These are phyloP conservation scores for Apamea epomidion DNA, from an alignment of 2,888 invertebrate species.

Conservation along the genomic window DNA sequence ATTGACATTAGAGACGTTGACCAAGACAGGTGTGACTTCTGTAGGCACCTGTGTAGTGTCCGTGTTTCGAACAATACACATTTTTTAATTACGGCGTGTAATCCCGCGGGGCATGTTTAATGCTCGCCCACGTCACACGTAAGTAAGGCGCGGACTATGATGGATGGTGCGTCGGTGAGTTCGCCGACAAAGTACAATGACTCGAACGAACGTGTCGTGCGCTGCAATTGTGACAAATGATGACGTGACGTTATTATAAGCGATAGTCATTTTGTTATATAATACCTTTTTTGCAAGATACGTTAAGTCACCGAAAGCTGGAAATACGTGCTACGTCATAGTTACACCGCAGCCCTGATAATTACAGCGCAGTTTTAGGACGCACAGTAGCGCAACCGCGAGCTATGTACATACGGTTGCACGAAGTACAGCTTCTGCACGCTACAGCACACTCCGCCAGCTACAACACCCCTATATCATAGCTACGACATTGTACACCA, in stretches of 20 bases:
- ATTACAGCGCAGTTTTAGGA: neutral
- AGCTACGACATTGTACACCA: too few species aligned
- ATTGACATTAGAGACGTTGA: neutral
- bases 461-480: neutral
- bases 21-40: constrained; percentile 32
- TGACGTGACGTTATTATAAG: neutral
- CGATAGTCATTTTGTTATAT: neutral
- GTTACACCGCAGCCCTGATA: neutral
- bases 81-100: constrained; percentile 57
- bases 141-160: constrained; percentile 29
- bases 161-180: constrained; percentile 13
- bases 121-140: constrained; percentile 10
- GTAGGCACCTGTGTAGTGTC: neutral
- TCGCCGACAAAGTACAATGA: neutral
- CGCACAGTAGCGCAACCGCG: neutral
- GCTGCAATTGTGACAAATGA: constrained; percentile 24
- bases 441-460: neutral
- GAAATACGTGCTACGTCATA: neutral
- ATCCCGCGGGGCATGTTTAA: constrained; percentile 34
- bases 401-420: too few species aligned
- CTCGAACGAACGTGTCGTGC: neutral
- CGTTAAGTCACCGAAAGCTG: neutral
- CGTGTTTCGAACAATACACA: constrained; percentile 40
- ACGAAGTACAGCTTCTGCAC: neutral
- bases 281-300: neutral